Evolutionary conservation across 2,888 invertebrate genomes (phyloP).

Genomic region (Drosophila formosana): DNA sequence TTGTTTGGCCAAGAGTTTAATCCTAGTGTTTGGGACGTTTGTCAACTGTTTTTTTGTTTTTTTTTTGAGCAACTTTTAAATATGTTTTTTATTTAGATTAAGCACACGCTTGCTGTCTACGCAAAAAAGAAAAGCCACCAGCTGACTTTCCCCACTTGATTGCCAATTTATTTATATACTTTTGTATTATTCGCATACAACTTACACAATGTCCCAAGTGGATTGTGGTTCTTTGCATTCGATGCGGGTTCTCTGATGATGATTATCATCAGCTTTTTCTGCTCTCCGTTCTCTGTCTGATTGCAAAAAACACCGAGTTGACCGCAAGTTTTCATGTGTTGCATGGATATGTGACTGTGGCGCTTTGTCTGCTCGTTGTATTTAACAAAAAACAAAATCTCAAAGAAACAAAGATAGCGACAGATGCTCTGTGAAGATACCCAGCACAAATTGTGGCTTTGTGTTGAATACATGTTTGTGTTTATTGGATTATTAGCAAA

Average conservation of each 20-base stretch:
- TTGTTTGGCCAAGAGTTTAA: constrained; percentile 25
- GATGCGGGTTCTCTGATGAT: constrained; percentile 32
- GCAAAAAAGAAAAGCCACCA: neutral
- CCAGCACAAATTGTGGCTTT: too few relatives aligned
- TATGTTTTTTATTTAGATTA: constrained; percentile 26
- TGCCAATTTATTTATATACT: constrained; percentile 41
- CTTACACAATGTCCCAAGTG: constrained; percentile 42
- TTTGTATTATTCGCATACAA: constrained; percentile 5
- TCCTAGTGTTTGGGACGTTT: constrained; percentile 18
- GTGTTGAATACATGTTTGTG: too few relatives aligned
- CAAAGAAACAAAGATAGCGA: neutral
- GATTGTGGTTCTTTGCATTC: constrained; percentile 14
- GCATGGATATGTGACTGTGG: neutral
- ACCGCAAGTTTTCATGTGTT: constrained; percentile 4
- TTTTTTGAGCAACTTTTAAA: constrained; percentile 20
- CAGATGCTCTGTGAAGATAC: neutral
- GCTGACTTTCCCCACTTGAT: constrained; percentile 11
- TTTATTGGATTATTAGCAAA: too few relatives aligned
- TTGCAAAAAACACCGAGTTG: constrained; percentile 5
- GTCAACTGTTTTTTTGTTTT: constrained; percentile 29
- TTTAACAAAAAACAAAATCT: neutral
- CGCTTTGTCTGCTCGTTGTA: constrained; percentile 5
- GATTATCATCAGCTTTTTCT: constrained; percentile 41
- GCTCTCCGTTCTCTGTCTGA: neutral
- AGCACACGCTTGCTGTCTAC: neutral